Base-by-base conservation (phyloP, 2,797 vertebrate genomes). In the Phrynocephalus guinanensis region DNA sequence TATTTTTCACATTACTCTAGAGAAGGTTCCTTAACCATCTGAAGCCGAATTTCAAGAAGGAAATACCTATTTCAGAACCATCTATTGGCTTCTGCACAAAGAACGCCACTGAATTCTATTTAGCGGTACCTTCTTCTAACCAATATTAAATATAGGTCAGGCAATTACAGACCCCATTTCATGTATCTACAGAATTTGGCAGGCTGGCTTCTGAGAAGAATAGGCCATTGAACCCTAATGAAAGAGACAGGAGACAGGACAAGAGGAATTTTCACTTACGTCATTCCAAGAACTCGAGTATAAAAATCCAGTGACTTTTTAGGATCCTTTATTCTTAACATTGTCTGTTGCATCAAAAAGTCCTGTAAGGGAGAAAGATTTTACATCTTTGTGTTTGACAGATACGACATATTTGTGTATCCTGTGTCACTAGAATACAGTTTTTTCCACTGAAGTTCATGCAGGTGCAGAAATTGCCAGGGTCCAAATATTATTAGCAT, bases 331-430 rank as follows among this genome's bases (percentile, higher is more conserved):
- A 99, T 97, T 91, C 98, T 96, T 75, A 99, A 94, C 99, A 99
- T 99, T 0, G 99, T 99, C 95, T 99, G 99, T 95, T 99, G 99
- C 95, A 99, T 97, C 90, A 99, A 95, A 90, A 99, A 99, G 91
- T 99, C 99, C 99, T 99, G 78, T 2, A 1, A 52, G 60, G 15
- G 33, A 76, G 67, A 70, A 87, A 30, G 30, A 70, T 28, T 24
- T 92, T 87, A 79, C 6, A 18, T 1, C 84, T 28, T 68, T 56
- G 50, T 66, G 22, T 50, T 73, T 71, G 68, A 83, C 81, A 71
- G 82, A 86, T 56, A 56, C 15, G 52, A 56, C 52, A 56, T 56
- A 56, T 56, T 56, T 56, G 52, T 56, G 52, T 15, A 56, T 56
- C 52, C 9, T 15, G 9, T 0, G 0, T 0, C 82, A 68, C 66